Percentiles rank a stretch among this genome's conserved stretches.
Conservation (phyloP, 2,113 vertebrate genomes). For the Noctilio leporinus region DNA sequence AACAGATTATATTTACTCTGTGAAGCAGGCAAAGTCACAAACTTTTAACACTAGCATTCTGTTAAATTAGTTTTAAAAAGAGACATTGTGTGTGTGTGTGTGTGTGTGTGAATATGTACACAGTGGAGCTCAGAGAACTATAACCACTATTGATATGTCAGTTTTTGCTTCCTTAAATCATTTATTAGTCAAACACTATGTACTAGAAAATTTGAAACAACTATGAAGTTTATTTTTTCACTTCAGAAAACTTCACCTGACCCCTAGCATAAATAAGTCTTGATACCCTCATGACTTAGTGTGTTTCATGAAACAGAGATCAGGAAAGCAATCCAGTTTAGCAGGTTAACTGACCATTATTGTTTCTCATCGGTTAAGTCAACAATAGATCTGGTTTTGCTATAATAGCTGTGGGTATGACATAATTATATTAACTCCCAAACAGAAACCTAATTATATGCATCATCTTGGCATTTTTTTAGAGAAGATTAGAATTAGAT, state of each 20-base stretch:
- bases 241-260: background rate
- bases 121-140: background rate
- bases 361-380: background rate
- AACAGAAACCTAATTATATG: background rate
- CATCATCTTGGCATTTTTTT: background rate
- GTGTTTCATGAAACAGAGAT: background rate
- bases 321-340: background rate
- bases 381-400: background rate
- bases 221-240: background rate
- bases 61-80: background rate
- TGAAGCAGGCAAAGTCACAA: background rate
- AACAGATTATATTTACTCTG: background rate
- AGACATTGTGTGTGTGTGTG: background rate
- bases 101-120: background rate
- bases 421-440: constrained; percentile 15
- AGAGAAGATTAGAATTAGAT: background rate
- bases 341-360: background rate
- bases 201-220: background rate
- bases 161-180: background rate
- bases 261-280: background rate
- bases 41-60: background rate
- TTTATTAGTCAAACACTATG: background rate
- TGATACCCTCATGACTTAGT: background rate
- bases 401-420: background rate
- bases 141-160: background rate